Evolutionary conservation across 2,113 vertebrate genomes (phyloP), one percentile per base, ranked within the genome.

Genomic region (Colistium nudipinnis): DNA sequence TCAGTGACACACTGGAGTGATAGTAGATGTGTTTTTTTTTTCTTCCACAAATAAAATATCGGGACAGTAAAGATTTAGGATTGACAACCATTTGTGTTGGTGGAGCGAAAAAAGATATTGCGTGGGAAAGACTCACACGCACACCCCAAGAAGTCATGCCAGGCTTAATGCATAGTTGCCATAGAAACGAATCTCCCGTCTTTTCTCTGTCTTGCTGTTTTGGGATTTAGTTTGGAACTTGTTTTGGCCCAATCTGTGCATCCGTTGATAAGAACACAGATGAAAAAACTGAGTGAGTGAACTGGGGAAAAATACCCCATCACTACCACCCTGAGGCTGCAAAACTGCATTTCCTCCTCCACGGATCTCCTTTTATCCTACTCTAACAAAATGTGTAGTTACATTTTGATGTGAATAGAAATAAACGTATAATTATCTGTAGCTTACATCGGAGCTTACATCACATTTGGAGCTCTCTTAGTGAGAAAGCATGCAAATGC

Each of bases 161-260:
- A 74, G 53, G 55, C 60, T 81, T 55, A 30, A 41, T 70, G 52
- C 74, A 70, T 30, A 51, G 82, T 89, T 87, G 54, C 83, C 62
- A 88, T 88, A 65, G 80, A 83, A 84, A 82, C 85, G 76, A 52
- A 74, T 76, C 39, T 82, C 17, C 28, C 25, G 28, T 48, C 35
- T 59, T 71, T 25, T 33, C n/a, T 53, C 25, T 39, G 38, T 61
- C 20, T 79, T 45, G 7, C 38, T 60, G 44, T 80, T 79, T 22
- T 45, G 60, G 65, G 35, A 59, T 68, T 74, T 81, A 44, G 30
- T 68, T 74, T 65, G 38, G 20, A 65, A 51, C 70, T 74, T 60
- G 36, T 60, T 77, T 63, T 72, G 38, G 41, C 60, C 64, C 48
- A 49, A 59, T 44, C 25, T 39, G 69, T 61, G 57, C 7, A 64